Percentiles rank a stretch among this genome's conserved stretches.
phyloP scores from a whole-genome alignment of 2,888 invertebrate genomes.

The Sinelater perroti region DNA sequence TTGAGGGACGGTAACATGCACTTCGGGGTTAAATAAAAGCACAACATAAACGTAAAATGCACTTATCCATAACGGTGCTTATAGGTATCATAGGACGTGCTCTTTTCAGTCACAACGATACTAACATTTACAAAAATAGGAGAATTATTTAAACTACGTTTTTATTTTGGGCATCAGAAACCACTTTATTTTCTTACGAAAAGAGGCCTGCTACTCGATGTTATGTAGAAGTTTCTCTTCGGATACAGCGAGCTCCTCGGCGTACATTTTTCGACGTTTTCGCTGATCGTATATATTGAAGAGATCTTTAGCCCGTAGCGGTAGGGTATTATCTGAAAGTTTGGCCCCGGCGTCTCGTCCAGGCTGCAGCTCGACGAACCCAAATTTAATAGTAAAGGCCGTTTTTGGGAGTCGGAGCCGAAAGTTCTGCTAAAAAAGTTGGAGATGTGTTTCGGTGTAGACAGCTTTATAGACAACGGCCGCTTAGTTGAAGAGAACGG shows the following conservation, averaged over 20 bases:
- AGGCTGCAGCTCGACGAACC: conserved; percentile 39
- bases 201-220: conserved; percentile 61
- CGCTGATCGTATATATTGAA: conserved; percentile 61
- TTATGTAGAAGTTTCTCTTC: conserved; percentile 58
- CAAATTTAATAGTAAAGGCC: conserved; percentile 56
- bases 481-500: conserved; percentile 65
- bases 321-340: conserved; percentile 62
- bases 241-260: conserved; percentile 53
- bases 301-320: conserved; percentile 67
- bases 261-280: conserved; percentile 58
- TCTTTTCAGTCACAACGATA: conserved; percentile 47
- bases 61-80: conserved; percentile 41
- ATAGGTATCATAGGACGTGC: conserved; percentile 51
- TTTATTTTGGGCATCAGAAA: conserved; percentile 8
- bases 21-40: background rate
- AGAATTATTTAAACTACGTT: conserved; percentile 35
- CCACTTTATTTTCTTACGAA: conserved; percentile 58
- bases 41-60: conserved; percentile 3
- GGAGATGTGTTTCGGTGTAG: conserved; percentile 59
- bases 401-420: conserved; percentile 60
- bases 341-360: conserved; percentile 43
- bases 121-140: conserved; percentile 54
- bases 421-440: conserved; percentile 58
- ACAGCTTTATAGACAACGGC: conserved; percentile 60
- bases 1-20: conserved; percentile 8